Base-by-base conservation (phyloP, 2,113 vertebrate genomes). In the Baryphthengus martii region DNA sequence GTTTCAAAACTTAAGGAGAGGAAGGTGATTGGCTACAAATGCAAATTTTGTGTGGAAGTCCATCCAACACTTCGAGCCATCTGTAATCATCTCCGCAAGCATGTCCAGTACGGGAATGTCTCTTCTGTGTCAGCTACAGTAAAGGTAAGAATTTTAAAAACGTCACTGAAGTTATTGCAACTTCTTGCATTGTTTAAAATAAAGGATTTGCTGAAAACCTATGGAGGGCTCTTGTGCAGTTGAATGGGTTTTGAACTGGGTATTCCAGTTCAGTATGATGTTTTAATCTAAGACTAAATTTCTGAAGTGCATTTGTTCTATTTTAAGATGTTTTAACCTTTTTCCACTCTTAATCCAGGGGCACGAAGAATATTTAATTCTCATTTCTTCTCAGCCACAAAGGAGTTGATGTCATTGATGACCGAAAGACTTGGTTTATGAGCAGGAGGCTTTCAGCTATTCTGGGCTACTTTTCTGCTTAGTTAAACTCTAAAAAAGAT, bases 11-110 rank as follows among this genome's bases (percentile, higher is more conserved):
- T 98, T 85, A 98, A 98, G 92, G 98, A 98, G 95, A 97, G 98
- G 89, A 98, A 98, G 78, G 98, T 98, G 31, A 97, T 99, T 88
- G 99, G 99, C 93, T 99, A 99, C 98, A 98, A 99, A 79, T 99
- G 99, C 97, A 99, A 99, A 93, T 99, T 99, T 98, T 99, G 99
- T 3, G 98, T 99, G 85, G 99, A 99, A 96, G 98, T 99, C 87
- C 99, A 99, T 94, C 98, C 99, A 42, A 99, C 99, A 21, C 99
- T 99, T 75, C 98, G 99, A 91, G 99, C 99, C 86, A 99, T 99
- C 98, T 99, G 99, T 97, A 99, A 99, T 96, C 99, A 99, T 89
- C 99, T 99, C 39, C 98, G 99, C 92, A 99, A 99, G 88, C 99
- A 99, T 15, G 99, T 99, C 81, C 99, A 99, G 95, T 99, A 99